Evolutionary conservation across 2,113 vertebrate species (phyloP), one percentile per base, ranked within the genome.

Genomic region (Meriones unguiculatus): DNA sequence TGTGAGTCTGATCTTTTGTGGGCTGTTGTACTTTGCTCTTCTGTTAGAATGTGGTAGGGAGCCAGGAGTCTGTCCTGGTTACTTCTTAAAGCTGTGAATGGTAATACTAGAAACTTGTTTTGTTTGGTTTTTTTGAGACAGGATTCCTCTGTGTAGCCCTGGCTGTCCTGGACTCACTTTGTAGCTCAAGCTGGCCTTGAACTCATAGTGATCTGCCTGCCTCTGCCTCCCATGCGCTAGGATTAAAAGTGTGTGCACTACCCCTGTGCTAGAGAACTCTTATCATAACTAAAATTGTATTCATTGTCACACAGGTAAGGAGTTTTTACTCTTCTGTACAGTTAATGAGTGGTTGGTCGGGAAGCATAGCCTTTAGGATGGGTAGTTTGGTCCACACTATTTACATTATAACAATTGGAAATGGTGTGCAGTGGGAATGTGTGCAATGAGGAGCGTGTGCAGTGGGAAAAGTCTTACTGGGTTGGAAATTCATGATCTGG

Each of bases 401-500:
- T 62, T 65, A 89, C 6, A 80, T 57, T 52, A 81, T 20, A 81
- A 24, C 35, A 90, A 89, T 80, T n/a, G 41, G 57, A 46, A 95
- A 57, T 95, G 72, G 12, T 64, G 59, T 73, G 77, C 50, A 59
- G 91, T 62, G 87, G 84, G 84, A 95, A 75, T 64, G 73, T 62
- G 75, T 80, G 4, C 41, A 46, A 46, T 46, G 46, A 46, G 46
- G 46, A 46, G 46, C 46, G 46, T 46, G 46, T 46, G 46, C 50
- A 59, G 91, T 62, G 87, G 84, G 84, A 95, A 75, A 46, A 46
- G 46, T 46, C 46, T 64, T 93, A 80, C n/a, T 89, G 41, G 81
- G 62, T 92, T 93, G 59, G 94, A 94, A 94, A 89, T 95, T 94
- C 54, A 73, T 93, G n/a, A 97, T 78, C 78, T 65, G 46, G 32